A percentile compares a stretch with the other conserved stretches of the same genome.
These are phyloP conservation scores for Sclerurus mexicanus DNA, from an alignment of 2,113 vertebrate genomes.

Conservation along the genomic window DNA sequence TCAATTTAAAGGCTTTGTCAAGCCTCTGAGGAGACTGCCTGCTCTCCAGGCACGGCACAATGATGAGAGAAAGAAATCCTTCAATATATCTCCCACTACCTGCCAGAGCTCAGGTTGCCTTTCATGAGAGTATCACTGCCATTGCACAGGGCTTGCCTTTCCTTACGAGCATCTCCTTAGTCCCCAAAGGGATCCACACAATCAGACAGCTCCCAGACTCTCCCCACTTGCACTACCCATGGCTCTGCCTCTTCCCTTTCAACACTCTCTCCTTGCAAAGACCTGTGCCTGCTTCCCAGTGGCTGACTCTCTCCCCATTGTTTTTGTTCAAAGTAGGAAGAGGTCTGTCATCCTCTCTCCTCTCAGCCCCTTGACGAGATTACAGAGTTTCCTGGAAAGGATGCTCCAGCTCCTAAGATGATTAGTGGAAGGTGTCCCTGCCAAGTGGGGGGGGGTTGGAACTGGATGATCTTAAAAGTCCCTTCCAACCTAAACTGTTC, in stretches of 20 bases:
- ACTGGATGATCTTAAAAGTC: background rate
- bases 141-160: background rate
- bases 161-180: accelerated
- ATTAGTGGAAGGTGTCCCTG: background rate
- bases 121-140: background rate
- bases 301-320: background rate
- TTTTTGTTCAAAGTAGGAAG: background rate
- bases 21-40: background rate
- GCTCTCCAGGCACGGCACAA: background rate
- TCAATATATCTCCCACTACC: background rate
- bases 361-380: background rate
- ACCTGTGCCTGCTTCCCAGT: accelerated
- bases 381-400: slow-evolving; percentile 16
- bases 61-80: background rate
- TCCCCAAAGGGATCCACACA: background rate
- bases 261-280: background rate
- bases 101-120: background rate
- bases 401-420: background rate
- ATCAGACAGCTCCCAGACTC: background rate
- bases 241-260: background rate
- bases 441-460: background rate
- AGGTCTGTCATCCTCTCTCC: background rate
- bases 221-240: accelerated
- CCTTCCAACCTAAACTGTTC: background rate
- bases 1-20: background rate